phyloP scores from a whole-genome alignment of 2,797 vertebrate species.

The Sus cebifrons region DNA sequence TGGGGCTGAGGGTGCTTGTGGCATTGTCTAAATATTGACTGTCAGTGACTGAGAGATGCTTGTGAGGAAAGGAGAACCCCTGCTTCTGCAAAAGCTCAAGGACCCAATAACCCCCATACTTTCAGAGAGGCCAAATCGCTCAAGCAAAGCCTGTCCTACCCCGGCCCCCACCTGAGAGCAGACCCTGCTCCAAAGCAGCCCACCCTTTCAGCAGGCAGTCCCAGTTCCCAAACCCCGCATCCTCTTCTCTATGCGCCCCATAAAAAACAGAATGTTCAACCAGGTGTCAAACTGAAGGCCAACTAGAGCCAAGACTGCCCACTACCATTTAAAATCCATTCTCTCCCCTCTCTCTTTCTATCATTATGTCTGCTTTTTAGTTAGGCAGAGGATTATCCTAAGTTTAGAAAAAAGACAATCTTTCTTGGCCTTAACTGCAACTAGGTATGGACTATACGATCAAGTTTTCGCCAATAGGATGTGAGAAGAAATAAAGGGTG shows the following conservation, averaged over 20 bases:
- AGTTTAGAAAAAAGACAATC: not conserved
- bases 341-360: not conserved
- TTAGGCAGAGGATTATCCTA: not conserved
- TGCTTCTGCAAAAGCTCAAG: not conserved
- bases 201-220: not conserved
- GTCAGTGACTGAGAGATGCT: not conserved
- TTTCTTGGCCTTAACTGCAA: not conserved
- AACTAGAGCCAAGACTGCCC: not conserved
- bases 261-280: not conserved
- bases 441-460: not conserved
- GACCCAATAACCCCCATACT: not conserved
- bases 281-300: not conserved
- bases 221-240: not conserved
- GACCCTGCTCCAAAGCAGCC: not conserved
- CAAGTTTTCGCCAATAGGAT: not conserved
- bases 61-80: not conserved
- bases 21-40: not conserved
- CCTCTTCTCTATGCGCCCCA: accelerated
- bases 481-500: not conserved
- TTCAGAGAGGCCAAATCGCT: not conserved
- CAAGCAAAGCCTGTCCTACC: not conserved
- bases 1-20: not conserved
- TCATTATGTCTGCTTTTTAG: not conserved
- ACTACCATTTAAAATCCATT: not conserved
- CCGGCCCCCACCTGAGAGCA: not conserved